Base-by-base conservation (phyloP, 2,797 vertebrate genomes). In the Phalloptychus januarius region DNA sequence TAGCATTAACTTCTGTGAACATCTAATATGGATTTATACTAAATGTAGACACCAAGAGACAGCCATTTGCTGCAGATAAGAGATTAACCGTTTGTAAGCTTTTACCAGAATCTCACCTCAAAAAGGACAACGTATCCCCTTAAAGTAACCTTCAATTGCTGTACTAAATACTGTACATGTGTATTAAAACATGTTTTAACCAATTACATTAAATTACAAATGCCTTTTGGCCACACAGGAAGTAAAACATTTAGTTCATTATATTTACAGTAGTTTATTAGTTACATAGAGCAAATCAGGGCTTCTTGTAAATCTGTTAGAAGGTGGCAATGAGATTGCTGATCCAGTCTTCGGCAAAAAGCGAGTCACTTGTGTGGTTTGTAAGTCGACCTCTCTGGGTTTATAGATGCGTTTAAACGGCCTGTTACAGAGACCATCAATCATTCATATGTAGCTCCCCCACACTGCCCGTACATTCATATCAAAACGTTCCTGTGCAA, bases 191-290 rank as follows among this genome's bases (percentile, higher is more conserved):
- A 13, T 33, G 44, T 83, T 72, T 58, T 31, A 50, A 79, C 65
- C 79, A 74, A 71, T 74, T 52, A 79, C 58, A 45, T 75, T 65
- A 84, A 81, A 80, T 69, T 63, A 82, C 50, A 45, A 65, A 67
- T 3, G 74, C 36, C 71, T 79, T 90, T 81, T 83, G 79, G 80
- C 79, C 80, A 85, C 77, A 87, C 58, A 81, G 50, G 84, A 79
- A 79, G 79, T 83, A 75, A 89, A 87, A 87, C 76, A 85, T 85
- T 56, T 79, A 84, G 79, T 86, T 61, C 90, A 81, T 90, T 75
- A 83, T 92, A 94, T 94, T 93, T 94, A 94, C 91, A 93, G 76
- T 89, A 86, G 40, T 90, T 69, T 83, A 76, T 75, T 77, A 65
- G 72, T 78, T 87, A 85, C 80, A 86, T 65, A 87, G 70, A 83